These are phyloP conservation scores for Novumbra hubbsi DNA, from an alignment of 2,797 vertebrate species.

Conservation along the genomic window DNA sequence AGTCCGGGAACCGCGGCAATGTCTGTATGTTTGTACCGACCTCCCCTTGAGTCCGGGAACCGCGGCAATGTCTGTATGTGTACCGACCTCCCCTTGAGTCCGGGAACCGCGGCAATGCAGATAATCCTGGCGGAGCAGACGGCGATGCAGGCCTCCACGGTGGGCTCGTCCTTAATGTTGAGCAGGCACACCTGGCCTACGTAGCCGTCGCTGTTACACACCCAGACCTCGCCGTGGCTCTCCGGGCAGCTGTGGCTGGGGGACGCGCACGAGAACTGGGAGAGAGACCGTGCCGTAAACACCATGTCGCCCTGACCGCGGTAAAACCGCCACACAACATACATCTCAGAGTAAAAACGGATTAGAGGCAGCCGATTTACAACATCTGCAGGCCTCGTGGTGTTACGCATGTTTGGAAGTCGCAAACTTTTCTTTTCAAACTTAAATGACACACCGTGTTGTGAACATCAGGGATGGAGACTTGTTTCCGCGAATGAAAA, in stretches of 20 bases:
- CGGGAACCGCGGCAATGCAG: slow-evolving; percentile 93
- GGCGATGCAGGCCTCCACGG: slow-evolving; percentile 95
- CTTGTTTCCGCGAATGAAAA: no score
- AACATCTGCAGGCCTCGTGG: no score
- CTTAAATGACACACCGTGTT: no score
- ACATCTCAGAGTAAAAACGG: no score
- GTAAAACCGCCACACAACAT: no score
- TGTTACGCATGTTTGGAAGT: no score
- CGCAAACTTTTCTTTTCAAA: no score
- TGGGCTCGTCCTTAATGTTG: slow-evolving; percentile 92
- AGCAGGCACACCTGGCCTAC: slow-evolving; percentile 98
- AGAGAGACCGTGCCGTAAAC: neutral
- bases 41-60: slow-evolving; percentile 88
- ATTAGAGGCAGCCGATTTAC: no score
- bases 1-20: neutral
- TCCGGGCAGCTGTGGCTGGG: slow-evolving; percentile 90
- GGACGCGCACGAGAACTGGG: slow-evolving; percentile 92
- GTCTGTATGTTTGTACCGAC: slow-evolving; percentile 37
- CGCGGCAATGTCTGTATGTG: slow-evolving; percentile 73
- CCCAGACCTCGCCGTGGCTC: slow-evolving; percentile 93
- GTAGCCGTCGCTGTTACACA: slow-evolving; percentile 97
- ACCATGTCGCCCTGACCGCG: no score
- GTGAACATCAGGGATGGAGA: no score
- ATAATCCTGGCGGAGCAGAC: slow-evolving; percentile 97
- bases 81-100: slow-evolving; percentile 79